phyloP scores from a whole-genome alignment of 1,140 invertebrate genomes.

The Cherax quadricarinatus region DNA sequence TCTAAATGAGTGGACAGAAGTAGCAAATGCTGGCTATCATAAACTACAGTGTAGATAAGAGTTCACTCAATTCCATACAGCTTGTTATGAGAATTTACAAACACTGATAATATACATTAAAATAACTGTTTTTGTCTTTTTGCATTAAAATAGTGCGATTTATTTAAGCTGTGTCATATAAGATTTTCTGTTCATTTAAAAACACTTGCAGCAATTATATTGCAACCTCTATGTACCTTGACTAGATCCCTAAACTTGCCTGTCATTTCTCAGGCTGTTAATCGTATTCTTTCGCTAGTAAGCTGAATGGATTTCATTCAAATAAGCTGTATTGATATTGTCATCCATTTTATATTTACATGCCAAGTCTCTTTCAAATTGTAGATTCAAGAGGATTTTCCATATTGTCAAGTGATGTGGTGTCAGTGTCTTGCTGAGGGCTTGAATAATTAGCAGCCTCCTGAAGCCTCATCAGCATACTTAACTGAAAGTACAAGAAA shows the following conservation, averaged over 20 bases:
- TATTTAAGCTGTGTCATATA: not conserved
- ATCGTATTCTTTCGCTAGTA: not conserved
- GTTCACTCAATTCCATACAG: not conserved
- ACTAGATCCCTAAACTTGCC: slow-evolving; percentile 47
- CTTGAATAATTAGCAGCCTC: slow-evolving; percentile 90
- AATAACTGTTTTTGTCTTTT: not conserved
- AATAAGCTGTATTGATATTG: not conserved
- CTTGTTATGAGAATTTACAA: not conserved
- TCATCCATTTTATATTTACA: not conserved
- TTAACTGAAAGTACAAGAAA: slow-evolving; percentile 81
- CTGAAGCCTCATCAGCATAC: slow-evolving; percentile 96
- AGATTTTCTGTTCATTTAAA: not conserved
- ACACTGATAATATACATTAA: not conserved
- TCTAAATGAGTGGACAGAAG: slow-evolving; percentile 36
- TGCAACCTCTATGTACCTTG: slow-evolving; percentile 11
- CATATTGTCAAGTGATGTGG: slow-evolving; percentile 70
- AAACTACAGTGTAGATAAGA: slow-evolving; percentile 37
- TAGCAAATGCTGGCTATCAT: slow-evolving; percentile 50
- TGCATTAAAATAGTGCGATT: not conserved
- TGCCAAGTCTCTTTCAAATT: slow-evolving; percentile 7
- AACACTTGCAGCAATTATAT: not conserved
- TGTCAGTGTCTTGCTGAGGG: slow-evolving; percentile 71
- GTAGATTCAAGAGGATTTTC: slow-evolving; percentile 72
- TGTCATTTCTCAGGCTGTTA: not conserved
- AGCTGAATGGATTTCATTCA: not conserved